phyloP scores from a whole-genome alignment of 1,140 invertebrate species.

The Phortica variegata region DNA sequence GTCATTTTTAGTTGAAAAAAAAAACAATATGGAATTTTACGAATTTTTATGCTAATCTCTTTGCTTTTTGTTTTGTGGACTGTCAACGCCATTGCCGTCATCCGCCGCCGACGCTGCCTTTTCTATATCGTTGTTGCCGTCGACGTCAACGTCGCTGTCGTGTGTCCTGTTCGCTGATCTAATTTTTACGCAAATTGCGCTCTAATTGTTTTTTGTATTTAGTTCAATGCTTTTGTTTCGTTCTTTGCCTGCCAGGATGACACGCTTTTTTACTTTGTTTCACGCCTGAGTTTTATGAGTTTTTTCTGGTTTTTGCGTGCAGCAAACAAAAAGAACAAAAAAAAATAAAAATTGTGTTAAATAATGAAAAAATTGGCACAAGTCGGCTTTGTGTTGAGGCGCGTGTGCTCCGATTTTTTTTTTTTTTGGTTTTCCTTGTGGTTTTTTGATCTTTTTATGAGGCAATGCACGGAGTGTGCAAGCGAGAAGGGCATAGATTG shows the following conservation, averaged over 20 bases:
- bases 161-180: slow-evolving; percentile 17
- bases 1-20: slow-evolving; percentile 4
- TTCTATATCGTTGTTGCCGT: too few relatives aligned
- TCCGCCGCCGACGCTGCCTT: slow-evolving; percentile 10
- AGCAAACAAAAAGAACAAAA: slow-evolving; percentile 10
- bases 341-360: slow-evolving; percentile 23
- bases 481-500: slow-evolving; percentile 2
- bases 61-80: not conserved
- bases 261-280: not conserved
- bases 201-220: slow-evolving; percentile 32
- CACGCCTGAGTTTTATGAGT: slow-evolving; percentile 15
- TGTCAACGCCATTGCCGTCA: too few relatives aligned
- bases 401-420: too few relatives aligned
- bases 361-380: slow-evolving; percentile 32
- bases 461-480: too few relatives aligned
- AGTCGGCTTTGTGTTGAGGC: slow-evolving; percentile 9
- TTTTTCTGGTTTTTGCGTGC: slow-evolving; percentile 17
- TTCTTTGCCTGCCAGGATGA: too few relatives aligned
- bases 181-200: slow-evolving; percentile 23
- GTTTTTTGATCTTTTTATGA: too few relatives aligned
- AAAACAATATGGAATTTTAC: slow-evolving; percentile 8
- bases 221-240: not conserved
- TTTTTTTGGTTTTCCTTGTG: too few relatives aligned
- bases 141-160: too few relatives aligned
- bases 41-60: slow-evolving; percentile 3